Base-by-base conservation (phyloP, 2,113 vertebrate species). In the Hepsetus odoe region DNA sequence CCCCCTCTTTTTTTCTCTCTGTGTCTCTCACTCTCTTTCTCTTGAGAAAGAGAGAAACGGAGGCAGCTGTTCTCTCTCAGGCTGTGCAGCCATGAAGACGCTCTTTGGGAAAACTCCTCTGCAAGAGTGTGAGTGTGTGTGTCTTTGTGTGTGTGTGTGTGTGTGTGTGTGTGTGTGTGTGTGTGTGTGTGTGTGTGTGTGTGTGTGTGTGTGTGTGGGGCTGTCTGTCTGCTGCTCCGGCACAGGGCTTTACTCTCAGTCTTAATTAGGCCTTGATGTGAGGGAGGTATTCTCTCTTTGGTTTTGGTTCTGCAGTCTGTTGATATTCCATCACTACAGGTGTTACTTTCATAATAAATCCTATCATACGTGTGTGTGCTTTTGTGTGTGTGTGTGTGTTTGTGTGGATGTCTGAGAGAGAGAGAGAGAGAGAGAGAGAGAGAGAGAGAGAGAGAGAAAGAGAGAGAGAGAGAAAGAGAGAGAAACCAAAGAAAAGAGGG, bases 21-120 rank as follows among this genome's bases (percentile, higher is more conserved):
- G 18, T 49, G 46, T 49, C 46, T 49, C 46, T 49, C 46, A 5
- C 46, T 20, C 18, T 49, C 5, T 49, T 18, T 13, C 42, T 44
- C 13, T 49, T 20, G 46, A 49, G 22, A 30, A 51, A n/a, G n/a
- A n/a, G 46, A 62, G 38, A 49, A 69, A 44, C 64, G 2, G 13
- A 26, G 62, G 53, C 53, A 80, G 55, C 70, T 76, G 72, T 76
- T 80, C 66, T 75, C 58, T 66, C 46, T 49, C 12, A 44, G 42
- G 42, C n/a, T 70, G n/a, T 74, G 55, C n/a, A 72, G 35, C 51
- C 5, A 1, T 38, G 32, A 55, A 24, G 20, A 12, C 35, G 22
- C n/a, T 82, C 58, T 46, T 4, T 66, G 13, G 75, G 46, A 18
- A 49, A 12, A 49, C 46, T 49, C 46, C 46, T 14, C 42, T 44